Percentiles rank a stretch among this genome's conserved stretches.
These are phyloP conservation scores for Rhorus exstirpatorius DNA, from an alignment of 2,888 invertebrate species.

Conservation along the genomic window DNA sequence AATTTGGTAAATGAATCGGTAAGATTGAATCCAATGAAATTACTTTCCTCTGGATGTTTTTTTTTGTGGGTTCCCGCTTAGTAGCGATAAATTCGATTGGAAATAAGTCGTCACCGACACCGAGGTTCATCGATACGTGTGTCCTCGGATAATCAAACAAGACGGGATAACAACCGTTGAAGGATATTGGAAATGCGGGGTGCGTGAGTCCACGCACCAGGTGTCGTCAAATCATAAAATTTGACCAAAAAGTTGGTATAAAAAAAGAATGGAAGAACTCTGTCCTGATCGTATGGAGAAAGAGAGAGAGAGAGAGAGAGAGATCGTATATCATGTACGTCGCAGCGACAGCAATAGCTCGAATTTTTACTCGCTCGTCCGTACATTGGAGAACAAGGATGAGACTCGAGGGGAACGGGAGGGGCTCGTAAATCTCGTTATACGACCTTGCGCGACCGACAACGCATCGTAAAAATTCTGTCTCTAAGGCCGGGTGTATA, in stretches of 20 bases:
- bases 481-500: slow-evolving; percentile 42
- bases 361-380: slow-evolving; percentile 9
- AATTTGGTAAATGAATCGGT: too few relatives aligned
- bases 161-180: neutral
- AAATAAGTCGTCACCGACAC: too few relatives aligned
- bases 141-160: too few relatives aligned
- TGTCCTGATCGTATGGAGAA: neutral
- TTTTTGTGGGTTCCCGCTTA: too few relatives aligned
- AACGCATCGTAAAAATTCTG: slow-evolving; percentile 70
- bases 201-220: slow-evolving; percentile 38
- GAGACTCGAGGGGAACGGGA: slow-evolving; percentile 35
- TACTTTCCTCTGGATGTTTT: too few relatives aligned
- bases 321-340: slow-evolving; percentile 27
- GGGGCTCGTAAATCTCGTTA: slow-evolving; percentile 71
- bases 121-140: too few relatives aligned
- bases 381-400: slow-evolving; percentile 17
- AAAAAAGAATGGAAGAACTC: slow-evolving; percentile 45
- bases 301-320: slow-evolving; percentile 6
- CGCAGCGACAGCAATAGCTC: slow-evolving; percentile 17
- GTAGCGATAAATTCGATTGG: too few relatives aligned
- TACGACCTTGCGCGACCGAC: slow-evolving; percentile 71
- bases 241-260: slow-evolving; percentile 40
- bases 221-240: slow-evolving; percentile 68
- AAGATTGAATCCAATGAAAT: too few relatives aligned
- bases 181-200: slow-evolving; percentile 10